Conservation (phyloP, 2,888 invertebrate species). For the Cantharis rustica region DNA sequence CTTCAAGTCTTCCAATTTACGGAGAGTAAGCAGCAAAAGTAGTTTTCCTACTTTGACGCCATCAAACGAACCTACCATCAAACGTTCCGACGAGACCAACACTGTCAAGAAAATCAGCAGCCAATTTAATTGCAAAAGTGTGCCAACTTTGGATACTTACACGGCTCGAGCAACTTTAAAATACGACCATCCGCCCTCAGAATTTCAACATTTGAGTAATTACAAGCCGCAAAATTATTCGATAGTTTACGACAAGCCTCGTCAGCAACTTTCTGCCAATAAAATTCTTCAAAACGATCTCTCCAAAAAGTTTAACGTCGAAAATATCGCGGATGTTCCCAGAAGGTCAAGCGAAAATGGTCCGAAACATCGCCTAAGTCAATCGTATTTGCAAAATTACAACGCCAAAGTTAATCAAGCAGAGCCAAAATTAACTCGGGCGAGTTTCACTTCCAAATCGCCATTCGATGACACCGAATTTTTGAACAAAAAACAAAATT, state of each 20-base stretch:
- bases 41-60: constrained; percentile 29
- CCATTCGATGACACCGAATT: background rate
- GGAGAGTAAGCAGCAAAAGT: constrained; percentile 46
- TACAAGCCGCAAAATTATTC: constrained; percentile 5
- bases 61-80: constrained; percentile 34
- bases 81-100: constrained; percentile 41
- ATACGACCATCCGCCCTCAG: constrained; percentile 13
- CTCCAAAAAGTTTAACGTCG: background rate
- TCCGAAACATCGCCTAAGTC: background rate
- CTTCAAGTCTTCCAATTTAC: constrained; percentile 31
- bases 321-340: background rate
- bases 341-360: background rate
- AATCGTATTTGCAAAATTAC: background rate
- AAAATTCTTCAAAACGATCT: background rate
- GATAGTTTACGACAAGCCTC: constrained; percentile 4
- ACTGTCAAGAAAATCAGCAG: constrained; percentile 52
- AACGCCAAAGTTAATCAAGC: background rate
- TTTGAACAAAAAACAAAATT: background rate
- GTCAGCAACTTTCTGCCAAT: background rate
- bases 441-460: background rate
- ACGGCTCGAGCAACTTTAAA: constrained; percentile 36
- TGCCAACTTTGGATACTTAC: constrained; percentile 20
- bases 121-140: constrained; percentile 46
- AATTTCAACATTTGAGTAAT: constrained; percentile 1
- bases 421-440: background rate